phyloP scores from a whole-genome alignment of 1,140 invertebrate genomes.

The Trachelipus rathkii region DNA sequence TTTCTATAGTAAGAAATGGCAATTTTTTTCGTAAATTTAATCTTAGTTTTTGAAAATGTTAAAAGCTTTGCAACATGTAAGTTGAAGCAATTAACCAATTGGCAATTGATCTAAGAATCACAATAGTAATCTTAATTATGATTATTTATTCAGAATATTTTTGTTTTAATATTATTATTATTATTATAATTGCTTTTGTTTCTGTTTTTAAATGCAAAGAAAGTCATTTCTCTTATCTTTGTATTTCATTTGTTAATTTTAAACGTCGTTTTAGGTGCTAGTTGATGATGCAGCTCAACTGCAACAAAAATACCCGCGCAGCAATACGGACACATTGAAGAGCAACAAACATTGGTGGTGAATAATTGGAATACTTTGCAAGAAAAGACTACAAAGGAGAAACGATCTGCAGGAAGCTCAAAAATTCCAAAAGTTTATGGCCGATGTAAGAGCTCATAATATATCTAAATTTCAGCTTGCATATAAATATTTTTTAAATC shows the following conservation, averaged over 20 bases:
- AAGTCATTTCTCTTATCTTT: slow-evolving; percentile 39
- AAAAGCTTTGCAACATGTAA: too few species aligned
- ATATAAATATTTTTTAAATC: not conserved
- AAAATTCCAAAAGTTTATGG: slow-evolving; percentile 81
- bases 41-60: too few species aligned
- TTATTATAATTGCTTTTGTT: too few species aligned
- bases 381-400: slow-evolving; percentile 66
- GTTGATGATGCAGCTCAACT: slow-evolving; percentile 86
- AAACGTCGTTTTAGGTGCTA: slow-evolving; percentile 58
- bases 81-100: too few species aligned
- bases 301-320: slow-evolving; percentile 83
- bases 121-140: too few species aligned
- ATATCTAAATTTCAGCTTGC: not conserved
- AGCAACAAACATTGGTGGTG: slow-evolving; percentile 76
- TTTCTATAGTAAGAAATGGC: too few species aligned
- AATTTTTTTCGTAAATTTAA: too few species aligned
- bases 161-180: too few species aligned
- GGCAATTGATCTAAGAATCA: too few species aligned
- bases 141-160: too few species aligned
- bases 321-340: slow-evolving; percentile 81
- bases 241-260: too few species aligned
- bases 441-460: slow-evolving; percentile 48
- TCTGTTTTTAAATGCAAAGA: too few species aligned
- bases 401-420: slow-evolving; percentile 74
- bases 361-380: slow-evolving; percentile 84